Evolutionary conservation across 1,140 invertebrate species (phyloP).

Genomic region (Onthophagus taurus): DNA sequence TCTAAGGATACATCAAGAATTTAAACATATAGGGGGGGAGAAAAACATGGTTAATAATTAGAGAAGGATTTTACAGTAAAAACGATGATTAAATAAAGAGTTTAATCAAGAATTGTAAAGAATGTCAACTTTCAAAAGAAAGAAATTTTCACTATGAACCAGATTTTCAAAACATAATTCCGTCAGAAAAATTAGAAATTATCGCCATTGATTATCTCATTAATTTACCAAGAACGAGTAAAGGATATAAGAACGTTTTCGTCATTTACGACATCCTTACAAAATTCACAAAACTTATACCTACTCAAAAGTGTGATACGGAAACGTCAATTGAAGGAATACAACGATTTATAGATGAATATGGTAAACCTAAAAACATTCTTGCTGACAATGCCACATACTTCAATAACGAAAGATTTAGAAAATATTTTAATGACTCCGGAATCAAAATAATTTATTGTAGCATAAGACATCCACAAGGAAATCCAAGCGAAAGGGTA

Average conservation of each 20-base stretch:
- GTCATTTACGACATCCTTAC: neutral
- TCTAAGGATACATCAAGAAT: no score
- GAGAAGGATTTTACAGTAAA: no score
- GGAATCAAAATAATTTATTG: neutral
- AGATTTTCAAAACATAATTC: no score
- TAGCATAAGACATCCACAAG: conserved; percentile 1
- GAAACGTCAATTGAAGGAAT: neutral
- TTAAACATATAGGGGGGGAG: no score
- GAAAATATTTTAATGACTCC: neutral
- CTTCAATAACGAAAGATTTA: conserved; percentile 6
- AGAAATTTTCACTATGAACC: no score
- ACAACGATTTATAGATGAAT: conserved; percentile 1
- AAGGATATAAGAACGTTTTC: neutral
- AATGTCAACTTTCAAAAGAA: no score
- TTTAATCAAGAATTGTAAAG: no score
- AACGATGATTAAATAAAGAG: no score
- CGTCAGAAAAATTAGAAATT: no score
- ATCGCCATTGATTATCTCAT: no score
- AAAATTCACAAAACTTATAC: neutral
- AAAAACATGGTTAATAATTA: no score
- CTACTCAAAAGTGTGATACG: neutral
- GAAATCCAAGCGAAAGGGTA: neutral
- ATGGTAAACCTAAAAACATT: conserved; percentile 3
- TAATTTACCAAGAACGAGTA: no score
- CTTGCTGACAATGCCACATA: conserved; percentile 6